Base-by-base conservation (phyloP, 1,140 invertebrate genomes). In the Pogonomyrmex barbatus region DNA sequence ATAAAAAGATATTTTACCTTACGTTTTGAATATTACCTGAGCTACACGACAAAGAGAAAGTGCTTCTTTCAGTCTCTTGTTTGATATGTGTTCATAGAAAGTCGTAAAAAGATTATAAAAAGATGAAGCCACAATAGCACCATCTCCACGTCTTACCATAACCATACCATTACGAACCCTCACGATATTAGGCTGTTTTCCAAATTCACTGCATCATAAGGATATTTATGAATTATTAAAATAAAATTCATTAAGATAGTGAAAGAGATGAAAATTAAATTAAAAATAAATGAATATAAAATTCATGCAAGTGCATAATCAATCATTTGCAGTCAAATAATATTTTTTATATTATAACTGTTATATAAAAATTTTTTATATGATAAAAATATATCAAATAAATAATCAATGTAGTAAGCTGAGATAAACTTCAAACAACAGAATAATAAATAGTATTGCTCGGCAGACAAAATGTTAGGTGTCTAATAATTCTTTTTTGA, bases 131-230 rank as follows among this genome's bases (percentile, higher is more conserved):
- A 98, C 95, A 17, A 97, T 92, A 47, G 97, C 96, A 65, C 97
- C 96, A 94, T 98, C 97, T 78, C 96, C 95, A 90, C 97, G 95
- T 87, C 97, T 93, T 8, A 98, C 96, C 2, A 96, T 96, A 45
- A 98, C 96, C 79, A 97, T 96, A 85, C 97, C 98, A 63, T 98
- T 97, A 88, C 97, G 95, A 91, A 99, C 98, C 91, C 96, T 97
- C 17, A 97, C 94, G 4, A 99, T 96, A 79, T 96, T 96, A 0
- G 98, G 97, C 91, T 97, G 97, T 91, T 97, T 97, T 2, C 97
- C 98, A 93, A 98, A 97, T 93, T 98, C 98, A 91, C 97, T 97
- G 47, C 17, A 30, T 67, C 24, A 24, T 36, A 36, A 47, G 17
- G 24, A 47, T 47, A 24, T 62, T 62, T 47, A 30, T 77, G 2